Conservation (phyloP, 2,113 vertebrate species). For the Tichodroma muraria region DNA sequence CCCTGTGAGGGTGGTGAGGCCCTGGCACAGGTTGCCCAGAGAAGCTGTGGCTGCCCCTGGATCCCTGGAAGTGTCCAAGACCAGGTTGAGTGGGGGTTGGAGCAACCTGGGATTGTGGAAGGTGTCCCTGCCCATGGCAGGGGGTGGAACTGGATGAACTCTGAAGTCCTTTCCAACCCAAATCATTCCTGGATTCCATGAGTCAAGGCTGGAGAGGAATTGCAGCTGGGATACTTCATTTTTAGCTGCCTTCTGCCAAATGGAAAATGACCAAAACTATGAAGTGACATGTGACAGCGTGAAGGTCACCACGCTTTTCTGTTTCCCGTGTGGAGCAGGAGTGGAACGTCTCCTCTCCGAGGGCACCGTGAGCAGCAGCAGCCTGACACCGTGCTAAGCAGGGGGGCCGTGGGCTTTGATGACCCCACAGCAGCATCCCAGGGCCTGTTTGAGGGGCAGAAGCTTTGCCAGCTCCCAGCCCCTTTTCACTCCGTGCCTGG, state of each 20-base stretch:
- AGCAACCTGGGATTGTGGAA: neutral
- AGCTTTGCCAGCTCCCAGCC: neutral
- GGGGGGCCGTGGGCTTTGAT: neutral
- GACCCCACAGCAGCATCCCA: neutral
- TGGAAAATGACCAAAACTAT: neutral
- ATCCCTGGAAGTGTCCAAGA: neutral
- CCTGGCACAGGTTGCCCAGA: neutral
- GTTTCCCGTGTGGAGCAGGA: neutral
- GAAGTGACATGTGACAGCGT: rapidly evolving
- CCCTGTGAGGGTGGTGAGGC: neutral
- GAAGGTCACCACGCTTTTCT: neutral
- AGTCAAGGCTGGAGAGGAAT: neutral
- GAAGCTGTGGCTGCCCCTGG: neutral
- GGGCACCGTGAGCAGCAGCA: neutral
- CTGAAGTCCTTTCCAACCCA: neutral
- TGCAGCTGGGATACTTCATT: neutral
- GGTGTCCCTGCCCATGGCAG: neutral
- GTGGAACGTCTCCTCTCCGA: rapidly evolving
- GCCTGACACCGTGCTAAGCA: neutral
- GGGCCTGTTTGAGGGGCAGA: neutral
- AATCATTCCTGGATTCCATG: neutral
- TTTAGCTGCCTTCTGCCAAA: neutral
- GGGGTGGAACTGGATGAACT: neutral
- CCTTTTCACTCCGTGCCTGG: rapidly evolving
- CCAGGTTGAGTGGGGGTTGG: rapidly evolving